Base-by-base conservation (phyloP, 2,113 vertebrate species). In the Grus americana region DNA sequence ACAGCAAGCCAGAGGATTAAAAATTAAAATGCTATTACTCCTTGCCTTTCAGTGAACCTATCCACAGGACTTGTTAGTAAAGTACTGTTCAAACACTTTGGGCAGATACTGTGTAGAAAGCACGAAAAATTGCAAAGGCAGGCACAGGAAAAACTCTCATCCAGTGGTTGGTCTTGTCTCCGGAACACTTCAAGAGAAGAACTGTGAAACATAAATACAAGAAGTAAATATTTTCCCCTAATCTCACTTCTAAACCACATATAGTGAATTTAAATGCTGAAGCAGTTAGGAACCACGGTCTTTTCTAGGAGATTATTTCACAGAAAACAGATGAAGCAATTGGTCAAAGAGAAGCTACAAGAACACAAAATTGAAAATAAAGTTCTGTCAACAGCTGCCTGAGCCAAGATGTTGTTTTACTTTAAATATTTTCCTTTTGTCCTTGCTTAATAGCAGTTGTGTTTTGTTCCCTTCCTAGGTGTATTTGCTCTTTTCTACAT, bases 401-500 rank as follows among this genome's bases (percentile, higher is more conserved):
- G 23, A 62, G 16, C 14, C 30, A 79, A 85, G 32, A 54, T 6
- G 8, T 32, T 75, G 8, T 18, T 86, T 85, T 59, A 6, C 10
- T 85, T 94, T 52, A 38, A 91, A 54, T 74, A 82, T 40, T 93
- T 90, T 29, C 20, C 49, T 92, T 81, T 70, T 44, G 44, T 74
- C 6, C 27, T 89, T 90, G 21, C 36, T 66, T 84, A 88, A 85
- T 59, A 90, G 78, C 11, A 54, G 2, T 1, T 65, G 5, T 71
- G 8, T 9, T 30, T 91, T 78, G 88, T 18, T 18, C 78, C 29
- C 54, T 79, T 95, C 86, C 22, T 95, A 99, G 99, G 99, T 58
- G 98, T 99, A n/a, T 95, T 99, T 96, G 97, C 98, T 71, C 98
- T 99, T 95, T 99, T 99, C 94, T 99, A 98, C 93, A 97, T 99